Conservation (phyloP, 2,888 invertebrate genomes). For the Allolobophora icterica region DNA sequence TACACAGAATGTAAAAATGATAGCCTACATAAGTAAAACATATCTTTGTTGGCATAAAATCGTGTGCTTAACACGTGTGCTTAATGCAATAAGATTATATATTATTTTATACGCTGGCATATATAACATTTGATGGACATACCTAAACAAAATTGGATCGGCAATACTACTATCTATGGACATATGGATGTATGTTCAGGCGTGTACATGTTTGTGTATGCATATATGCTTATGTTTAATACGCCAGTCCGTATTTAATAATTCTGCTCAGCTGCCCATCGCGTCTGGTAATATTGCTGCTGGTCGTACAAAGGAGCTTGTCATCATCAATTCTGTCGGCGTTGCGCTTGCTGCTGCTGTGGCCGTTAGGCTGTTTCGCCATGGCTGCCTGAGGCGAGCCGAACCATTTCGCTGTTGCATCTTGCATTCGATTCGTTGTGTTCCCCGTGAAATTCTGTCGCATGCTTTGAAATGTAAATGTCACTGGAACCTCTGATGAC, state of each 20-base stretch:
- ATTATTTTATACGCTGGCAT: not conserved
- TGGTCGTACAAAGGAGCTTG: constrained; percentile 1
- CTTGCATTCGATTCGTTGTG: not conserved
- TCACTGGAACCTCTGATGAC: not conserved
- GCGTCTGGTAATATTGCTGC: constrained; percentile 1
- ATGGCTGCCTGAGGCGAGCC: too few relatives aligned
- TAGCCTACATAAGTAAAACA: too few relatives aligned
- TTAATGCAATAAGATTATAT: not conserved
- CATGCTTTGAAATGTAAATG: not conserved
- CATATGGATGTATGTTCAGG: too few relatives aligned
- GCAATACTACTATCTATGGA: not conserved
- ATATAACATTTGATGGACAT: not conserved
- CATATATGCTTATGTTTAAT: not conserved
- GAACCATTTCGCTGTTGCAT: not conserved
- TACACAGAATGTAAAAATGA: too few relatives aligned
- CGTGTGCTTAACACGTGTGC: too few relatives aligned
- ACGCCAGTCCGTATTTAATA: constrained; percentile 9
- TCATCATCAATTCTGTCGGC: constrained; percentile 6
- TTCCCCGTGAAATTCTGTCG: not conserved
- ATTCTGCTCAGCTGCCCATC: not conserved
- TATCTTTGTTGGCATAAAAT: too few relatives aligned
- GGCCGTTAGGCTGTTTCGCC: too few relatives aligned
- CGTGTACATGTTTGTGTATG: not conserved
- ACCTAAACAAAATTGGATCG: not conserved
- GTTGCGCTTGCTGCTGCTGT: not conserved